A percentile compares a stretch with the other conserved stretches of the same genome.
phyloP scores from a whole-genome alignment of 2,797 vertebrate species.

The Cheirogaleus major region DNA sequence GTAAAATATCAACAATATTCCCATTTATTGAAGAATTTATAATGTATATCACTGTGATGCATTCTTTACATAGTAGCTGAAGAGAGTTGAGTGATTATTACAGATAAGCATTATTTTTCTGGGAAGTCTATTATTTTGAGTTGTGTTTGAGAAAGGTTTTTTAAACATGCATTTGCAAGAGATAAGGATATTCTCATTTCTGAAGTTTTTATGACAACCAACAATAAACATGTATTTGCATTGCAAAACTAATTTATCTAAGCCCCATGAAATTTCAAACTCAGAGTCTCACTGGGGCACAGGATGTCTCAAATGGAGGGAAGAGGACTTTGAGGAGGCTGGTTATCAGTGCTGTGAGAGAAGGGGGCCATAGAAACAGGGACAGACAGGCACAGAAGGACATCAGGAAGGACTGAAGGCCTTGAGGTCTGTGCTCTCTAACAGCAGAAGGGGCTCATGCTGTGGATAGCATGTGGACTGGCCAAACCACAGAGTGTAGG shows the following conservation, averaged over 20 bases:
- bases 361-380: not conserved
- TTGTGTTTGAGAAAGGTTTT: not conserved
- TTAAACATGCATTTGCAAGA: not conserved
- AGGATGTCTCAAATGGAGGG: not conserved
- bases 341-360: not conserved
- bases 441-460: not conserved
- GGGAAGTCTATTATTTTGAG: slow-evolving; percentile 32
- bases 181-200: slow-evolving; percentile 22
- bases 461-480: not conserved
- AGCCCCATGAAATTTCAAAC: not conserved
- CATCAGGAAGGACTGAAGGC: not conserved
- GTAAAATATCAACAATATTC: not conserved
- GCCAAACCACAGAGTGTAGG: not conserved
- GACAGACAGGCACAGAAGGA: not conserved
- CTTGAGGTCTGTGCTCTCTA: not conserved
- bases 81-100: slow-evolving; percentile 3
- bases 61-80: slow-evolving; percentile 5
- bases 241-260: not conserved
- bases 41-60: not conserved
- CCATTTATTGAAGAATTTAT: not conserved
- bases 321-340: not conserved
- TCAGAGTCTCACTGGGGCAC: not conserved
- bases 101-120: slow-evolving; percentile 38
- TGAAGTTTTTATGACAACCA: not conserved
- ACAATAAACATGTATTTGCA: slow-evolving; percentile 9